Conservation (phyloP, 2,797 vertebrate species). For the Carapus acus region DNA sequence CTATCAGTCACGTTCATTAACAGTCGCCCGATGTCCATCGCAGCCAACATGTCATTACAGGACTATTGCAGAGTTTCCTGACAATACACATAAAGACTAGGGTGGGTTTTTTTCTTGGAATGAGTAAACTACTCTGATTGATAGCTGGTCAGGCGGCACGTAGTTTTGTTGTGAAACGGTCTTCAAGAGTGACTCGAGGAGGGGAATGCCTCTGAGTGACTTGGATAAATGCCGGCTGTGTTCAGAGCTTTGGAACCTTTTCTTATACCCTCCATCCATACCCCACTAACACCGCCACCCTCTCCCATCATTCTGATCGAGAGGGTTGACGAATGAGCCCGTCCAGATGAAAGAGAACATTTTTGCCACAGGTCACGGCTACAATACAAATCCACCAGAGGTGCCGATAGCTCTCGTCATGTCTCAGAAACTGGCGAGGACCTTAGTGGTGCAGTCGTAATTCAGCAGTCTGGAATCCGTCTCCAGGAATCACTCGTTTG, state of each 20-base stretch:
- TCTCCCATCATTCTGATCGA: conserved; percentile 33
- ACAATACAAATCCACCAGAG: conserved; percentile 50
- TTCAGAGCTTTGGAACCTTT: conserved; percentile 7
- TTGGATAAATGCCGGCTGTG: conserved; percentile 3
- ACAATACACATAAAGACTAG: neutral
- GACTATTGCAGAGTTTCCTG: neutral
- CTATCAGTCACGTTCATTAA: neutral
- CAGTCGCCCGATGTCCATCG: conserved; percentile 1
- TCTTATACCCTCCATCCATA: conserved; percentile 6
- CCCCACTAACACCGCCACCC: neutral
- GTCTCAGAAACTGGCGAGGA: conserved; percentile 49
- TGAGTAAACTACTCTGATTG: conserved; percentile 12
- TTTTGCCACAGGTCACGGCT: conserved; percentile 35
- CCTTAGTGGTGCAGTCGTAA: conserved; percentile 38
- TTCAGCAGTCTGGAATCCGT: conserved; percentile 52
- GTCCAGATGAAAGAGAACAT: conserved; percentile 46
- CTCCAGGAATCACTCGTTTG: conserved; percentile 28
- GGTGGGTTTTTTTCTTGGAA: neutral
- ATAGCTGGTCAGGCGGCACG: conserved; percentile 14
- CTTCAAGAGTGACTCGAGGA: conserved; percentile 13
- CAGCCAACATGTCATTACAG: neutral
- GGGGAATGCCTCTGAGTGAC: conserved; percentile 1
- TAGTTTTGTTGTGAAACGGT: neutral
- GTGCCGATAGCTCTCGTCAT: conserved; percentile 66
- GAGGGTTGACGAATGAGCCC: conserved; percentile 53